Percentiles rank a stretch among this genome's conserved stretches.
phyloP scores from a whole-genome alignment of 2,888 invertebrate genomes.

The Ochlodes sylvanus region DNA sequence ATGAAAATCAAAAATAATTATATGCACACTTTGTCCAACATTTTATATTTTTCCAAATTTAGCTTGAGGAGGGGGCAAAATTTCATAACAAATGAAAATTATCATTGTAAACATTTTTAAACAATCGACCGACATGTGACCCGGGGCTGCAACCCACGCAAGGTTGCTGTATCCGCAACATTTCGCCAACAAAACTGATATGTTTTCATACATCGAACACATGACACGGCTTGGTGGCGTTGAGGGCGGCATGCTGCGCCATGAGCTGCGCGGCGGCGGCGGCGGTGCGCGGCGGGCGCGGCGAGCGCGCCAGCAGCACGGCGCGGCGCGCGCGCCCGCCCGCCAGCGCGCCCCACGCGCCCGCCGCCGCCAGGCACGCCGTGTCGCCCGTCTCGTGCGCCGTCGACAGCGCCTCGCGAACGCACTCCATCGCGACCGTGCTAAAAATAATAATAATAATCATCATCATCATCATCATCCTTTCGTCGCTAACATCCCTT shows the following conservation, averaged over 20 bases:
- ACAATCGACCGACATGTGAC: too few relatives aligned
- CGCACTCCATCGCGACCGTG: constrained; percentile 90
- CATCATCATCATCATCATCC: too few relatives aligned
- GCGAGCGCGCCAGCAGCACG: constrained; percentile 77
- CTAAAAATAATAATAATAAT: too few relatives aligned
- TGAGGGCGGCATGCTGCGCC: constrained; percentile 91
- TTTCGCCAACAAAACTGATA: constrained; percentile 48
- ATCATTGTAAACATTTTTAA: too few relatives aligned
- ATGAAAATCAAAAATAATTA: too few relatives aligned
- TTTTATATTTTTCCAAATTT: too few relatives aligned
- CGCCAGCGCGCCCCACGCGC: constrained; percentile 89
- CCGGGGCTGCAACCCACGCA: too few relatives aligned
- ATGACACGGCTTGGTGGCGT: constrained; percentile 87
- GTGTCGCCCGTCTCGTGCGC: constrained; percentile 95
- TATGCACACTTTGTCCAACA: too few relatives aligned
- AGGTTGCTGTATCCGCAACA: too few relatives aligned
- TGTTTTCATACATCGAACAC: constrained; percentile 82
- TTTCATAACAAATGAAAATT: too few relatives aligned
- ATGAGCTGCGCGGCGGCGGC: constrained; percentile 91
- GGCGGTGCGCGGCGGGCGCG: constrained; percentile 90
- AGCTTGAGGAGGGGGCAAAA: too few relatives aligned
- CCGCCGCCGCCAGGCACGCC: constrained; percentile 93
- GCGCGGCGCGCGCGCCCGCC: constrained; percentile 58
- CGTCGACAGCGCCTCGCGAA: constrained; percentile 94
- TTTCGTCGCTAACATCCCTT: too few relatives aligned